A percentile compares a stretch with the other conserved stretches of the same genome.
Evolutionary conservation across 1,140 invertebrate species (phyloP).

Genomic region (Amphibalanus amphitrite): DNA sequence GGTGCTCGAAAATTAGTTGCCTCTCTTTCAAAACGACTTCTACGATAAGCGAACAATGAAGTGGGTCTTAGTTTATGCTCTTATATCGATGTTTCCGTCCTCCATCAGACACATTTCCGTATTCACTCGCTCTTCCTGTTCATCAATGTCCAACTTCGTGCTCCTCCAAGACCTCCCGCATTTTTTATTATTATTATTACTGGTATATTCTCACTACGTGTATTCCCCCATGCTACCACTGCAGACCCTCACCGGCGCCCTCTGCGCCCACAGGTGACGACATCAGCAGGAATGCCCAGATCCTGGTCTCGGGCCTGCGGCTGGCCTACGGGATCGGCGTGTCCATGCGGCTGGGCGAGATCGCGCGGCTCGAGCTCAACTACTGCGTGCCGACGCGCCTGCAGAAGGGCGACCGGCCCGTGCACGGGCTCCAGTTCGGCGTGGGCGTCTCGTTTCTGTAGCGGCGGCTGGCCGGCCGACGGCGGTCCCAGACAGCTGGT

Average conservation of each 20-base stretch:
- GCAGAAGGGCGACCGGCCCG: slow-evolving; percentile 32
- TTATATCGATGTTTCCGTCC: too few relatives aligned
- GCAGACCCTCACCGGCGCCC: slow-evolving; percentile 22
- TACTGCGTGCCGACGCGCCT: slow-evolving; percentile 49
- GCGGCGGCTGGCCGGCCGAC: not conserved
- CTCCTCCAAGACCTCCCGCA: too few relatives aligned
- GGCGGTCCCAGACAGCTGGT: not conserved
- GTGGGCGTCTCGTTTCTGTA: slow-evolving; percentile 48
- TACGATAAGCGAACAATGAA: too few relatives aligned
- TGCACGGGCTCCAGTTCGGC: slow-evolving; percentile 48
- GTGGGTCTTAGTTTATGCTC: too few relatives aligned
- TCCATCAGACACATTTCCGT: too few relatives aligned
- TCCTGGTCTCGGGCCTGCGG: slow-evolving; percentile 22
- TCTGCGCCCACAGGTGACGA: slow-evolving; percentile 20
- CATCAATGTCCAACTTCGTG: too few relatives aligned
- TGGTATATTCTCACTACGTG: too few relatives aligned
- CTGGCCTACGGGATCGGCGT: slow-evolving; percentile 51
- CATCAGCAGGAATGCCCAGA: slow-evolving; percentile 21
- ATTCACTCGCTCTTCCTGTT: too few relatives aligned
- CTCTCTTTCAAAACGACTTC: too few relatives aligned
- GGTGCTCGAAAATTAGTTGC: too few relatives aligned
- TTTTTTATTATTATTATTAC: too few relatives aligned
- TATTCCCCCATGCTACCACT: slow-evolving; percentile 21
- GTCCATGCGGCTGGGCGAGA: slow-evolving; percentile 52
- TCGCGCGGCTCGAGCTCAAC: slow-evolving; percentile 69